Conservation (phyloP, 1,140 invertebrate genomes). For the Lucilia sericata region DNA sequence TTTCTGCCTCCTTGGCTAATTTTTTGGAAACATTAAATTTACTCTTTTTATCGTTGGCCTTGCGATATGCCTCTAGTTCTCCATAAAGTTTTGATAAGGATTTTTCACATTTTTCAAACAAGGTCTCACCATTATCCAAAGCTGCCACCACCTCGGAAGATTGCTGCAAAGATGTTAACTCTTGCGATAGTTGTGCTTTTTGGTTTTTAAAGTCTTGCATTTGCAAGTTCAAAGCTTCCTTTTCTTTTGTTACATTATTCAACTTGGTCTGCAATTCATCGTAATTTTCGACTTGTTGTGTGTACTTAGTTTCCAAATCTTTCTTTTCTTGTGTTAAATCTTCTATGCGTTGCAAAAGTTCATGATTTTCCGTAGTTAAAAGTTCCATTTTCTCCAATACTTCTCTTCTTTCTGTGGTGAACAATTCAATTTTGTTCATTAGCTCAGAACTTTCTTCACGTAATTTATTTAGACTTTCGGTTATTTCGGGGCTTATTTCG, state of each 20-base stretch:
- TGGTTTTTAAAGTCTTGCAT: conserved; percentile 52
- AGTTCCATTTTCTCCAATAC: conserved; percentile 77
- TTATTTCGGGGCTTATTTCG: conserved; percentile 68
- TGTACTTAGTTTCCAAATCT: conserved; percentile 61
- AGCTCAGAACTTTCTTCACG: conserved; percentile 73
- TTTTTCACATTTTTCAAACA: conserved; percentile 63
- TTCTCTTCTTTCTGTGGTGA: conserved; percentile 75
- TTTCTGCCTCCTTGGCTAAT: conserved; percentile 64
- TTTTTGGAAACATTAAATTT: conserved; percentile 65
- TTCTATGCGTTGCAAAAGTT: conserved; percentile 70
- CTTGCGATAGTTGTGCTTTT: conserved; percentile 54
- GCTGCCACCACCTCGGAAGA: conserved; percentile 62
- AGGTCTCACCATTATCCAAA: conserved; percentile 53
- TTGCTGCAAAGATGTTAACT: conserved; percentile 61
- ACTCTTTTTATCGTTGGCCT: conserved; percentile 61
- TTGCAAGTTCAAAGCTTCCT: conserved; percentile 53
- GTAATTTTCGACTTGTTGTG: conserved; percentile 44
- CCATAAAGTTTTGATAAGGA: conserved; percentile 57
- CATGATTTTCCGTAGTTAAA: conserved; percentile 73
- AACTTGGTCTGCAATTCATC: conserved; percentile 54
- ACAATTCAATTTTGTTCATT: conserved; percentile 76
- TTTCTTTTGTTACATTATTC: conserved; percentile 51
- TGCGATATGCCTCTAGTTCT: conserved; percentile 63
- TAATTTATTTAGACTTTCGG: conserved; percentile 70
- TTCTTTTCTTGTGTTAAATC: conserved; percentile 72